Percentiles rank a stretch among this genome's conserved stretches.
phyloP scores from a whole-genome alignment of 92 coral and sea anemone species.

The Phenganax subtilis region DNA sequence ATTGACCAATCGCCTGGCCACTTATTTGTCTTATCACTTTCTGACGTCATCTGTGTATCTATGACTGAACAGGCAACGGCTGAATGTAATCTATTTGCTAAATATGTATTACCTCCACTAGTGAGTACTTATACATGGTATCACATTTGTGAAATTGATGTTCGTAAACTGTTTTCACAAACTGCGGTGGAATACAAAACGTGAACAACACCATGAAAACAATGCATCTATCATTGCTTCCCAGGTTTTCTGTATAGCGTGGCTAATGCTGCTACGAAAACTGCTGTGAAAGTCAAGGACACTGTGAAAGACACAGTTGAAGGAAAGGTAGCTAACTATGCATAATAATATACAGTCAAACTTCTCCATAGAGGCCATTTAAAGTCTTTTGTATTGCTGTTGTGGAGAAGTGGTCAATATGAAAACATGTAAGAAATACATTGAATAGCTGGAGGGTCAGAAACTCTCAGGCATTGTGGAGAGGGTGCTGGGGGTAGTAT shows the following conservation, averaged over 20 bases:
- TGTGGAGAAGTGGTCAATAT: too few relatives aligned
- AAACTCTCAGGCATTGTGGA: too few relatives aligned
- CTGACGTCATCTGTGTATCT: too few relatives aligned
- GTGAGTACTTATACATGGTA: neutral
- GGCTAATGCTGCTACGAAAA: slow-evolving; percentile 81
- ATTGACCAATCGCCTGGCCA: too few relatives aligned
- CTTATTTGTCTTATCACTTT: too few relatives aligned
- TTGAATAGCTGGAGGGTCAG: too few relatives aligned
- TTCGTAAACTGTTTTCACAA: neutral
- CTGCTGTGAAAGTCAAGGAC: slow-evolving; percentile 84
- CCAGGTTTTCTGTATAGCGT: slow-evolving; percentile 73
- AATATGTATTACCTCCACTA: too few relatives aligned
- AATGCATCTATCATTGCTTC: neutral
- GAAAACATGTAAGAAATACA: too few relatives aligned
- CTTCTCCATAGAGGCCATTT: neutral
- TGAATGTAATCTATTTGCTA: too few relatives aligned
- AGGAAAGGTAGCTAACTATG: slow-evolving; percentile 59
- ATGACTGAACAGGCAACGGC: too few relatives aligned
- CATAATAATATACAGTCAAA: neutral
- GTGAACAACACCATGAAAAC: neutral
- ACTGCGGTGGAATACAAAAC: neutral
- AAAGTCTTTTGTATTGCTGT: too few relatives aligned
- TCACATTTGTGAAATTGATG: neutral
- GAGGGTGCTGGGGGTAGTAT: too few relatives aligned
- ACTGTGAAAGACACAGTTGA: slow-evolving; percentile 77